Percentiles rank a stretch among this genome's conserved stretches.
These are phyloP conservation scores for western clawed frog (Xenopus tropicalis) DNA, from an alignment of 2,113 vertebrate species.

Conservation along the genomic window DNA sequence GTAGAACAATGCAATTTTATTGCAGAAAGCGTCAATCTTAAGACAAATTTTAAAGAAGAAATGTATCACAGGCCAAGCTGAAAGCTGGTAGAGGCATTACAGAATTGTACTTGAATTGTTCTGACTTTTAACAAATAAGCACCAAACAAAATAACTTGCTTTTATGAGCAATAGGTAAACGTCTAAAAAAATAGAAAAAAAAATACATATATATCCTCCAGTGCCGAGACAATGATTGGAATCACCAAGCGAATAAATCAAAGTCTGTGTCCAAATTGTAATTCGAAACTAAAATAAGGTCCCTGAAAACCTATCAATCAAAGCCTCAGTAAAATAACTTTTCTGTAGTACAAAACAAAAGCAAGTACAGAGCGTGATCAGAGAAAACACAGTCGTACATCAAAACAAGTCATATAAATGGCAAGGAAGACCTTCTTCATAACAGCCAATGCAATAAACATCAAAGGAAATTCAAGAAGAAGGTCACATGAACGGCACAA, in stretches of 20 bases:
- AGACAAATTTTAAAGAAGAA: no score
- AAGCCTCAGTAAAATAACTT: slow-evolving; percentile 24
- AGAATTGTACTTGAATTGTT: slow-evolving; percentile 3
- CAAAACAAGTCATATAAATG: not conserved
- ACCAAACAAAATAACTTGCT: not conserved
- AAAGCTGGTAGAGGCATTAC: not conserved
- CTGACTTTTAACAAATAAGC: slow-evolving; percentile 3
- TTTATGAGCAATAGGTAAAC: slow-evolving; percentile 25
- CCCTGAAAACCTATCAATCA: slow-evolving; percentile 32
- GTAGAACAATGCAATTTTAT: no score
- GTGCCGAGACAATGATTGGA: slow-evolving; percentile 18
- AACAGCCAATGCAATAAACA: not conserved
- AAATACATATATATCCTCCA: not conserved
- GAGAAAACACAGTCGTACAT: slow-evolving; percentile 19
- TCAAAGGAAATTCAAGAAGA: not conserved
- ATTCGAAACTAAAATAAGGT: slow-evolving; percentile 42
- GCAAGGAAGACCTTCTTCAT: not conserved
- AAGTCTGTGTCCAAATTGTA: slow-evolving; percentile 22
- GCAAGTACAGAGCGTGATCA: slow-evolving; percentile 21
- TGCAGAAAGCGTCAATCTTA: no score
- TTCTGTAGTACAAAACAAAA: slow-evolving; percentile 20
- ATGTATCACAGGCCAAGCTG: not conserved
- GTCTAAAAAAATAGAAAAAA: slow-evolving; percentile 1
- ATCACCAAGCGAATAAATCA: slow-evolving; percentile 34
- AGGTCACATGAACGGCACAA: not conserved